Base-by-base conservation (phyloP, 2,113 vertebrate species). In the Kryptolebias marmoratus region DNA sequence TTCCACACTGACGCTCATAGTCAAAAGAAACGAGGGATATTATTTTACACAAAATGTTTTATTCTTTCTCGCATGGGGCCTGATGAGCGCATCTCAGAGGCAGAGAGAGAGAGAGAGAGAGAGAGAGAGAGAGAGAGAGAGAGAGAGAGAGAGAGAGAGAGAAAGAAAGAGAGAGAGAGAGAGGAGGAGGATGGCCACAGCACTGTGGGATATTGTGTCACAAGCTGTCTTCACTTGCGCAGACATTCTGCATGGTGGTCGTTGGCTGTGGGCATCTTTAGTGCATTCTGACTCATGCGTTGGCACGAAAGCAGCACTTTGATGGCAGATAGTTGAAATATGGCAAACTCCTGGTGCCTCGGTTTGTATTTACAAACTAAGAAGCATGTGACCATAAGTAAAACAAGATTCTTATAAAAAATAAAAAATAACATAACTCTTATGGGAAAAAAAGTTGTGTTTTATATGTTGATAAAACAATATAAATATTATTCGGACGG, bases 121-220 rank as follows among this genome's bases (percentile, higher is more conserved):
- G 66, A 60, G 31, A 62, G 5, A 39, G 6, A 47, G 66, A n/a
- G 5, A 47, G 68, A n/a, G 36, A 57, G 57, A 64, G n/a, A 59
- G 5, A 47, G 65, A 16, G 32, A 54, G 52, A 63, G 36, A 68
- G 47, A 64, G 54, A 36, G 71, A 9, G 66, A 60, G 31, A 62
- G 5, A 39, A 12, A 47, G 66, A n/a, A 5, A 47, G 68, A n/a
- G 36, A 57, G 57, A 63, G 47, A 64, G 50, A 60, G 58, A 30
- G 73, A 6, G 69, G 56, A 32, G 62, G 8, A 31, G 27, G 36
- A 39, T 64, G 80, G 71, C 64, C 73, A 13, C 18, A 68, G 64
- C 69, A 49, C 79, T 55, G 60, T 44, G 53, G 77, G 78, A 50
- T 91, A 72, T 90, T 88, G 86, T 87, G 86, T 87, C 82, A 88